Evolutionary conservation across 2,888 invertebrate genomes (phyloP).

Genomic region (Dryococelus australis): DNA sequence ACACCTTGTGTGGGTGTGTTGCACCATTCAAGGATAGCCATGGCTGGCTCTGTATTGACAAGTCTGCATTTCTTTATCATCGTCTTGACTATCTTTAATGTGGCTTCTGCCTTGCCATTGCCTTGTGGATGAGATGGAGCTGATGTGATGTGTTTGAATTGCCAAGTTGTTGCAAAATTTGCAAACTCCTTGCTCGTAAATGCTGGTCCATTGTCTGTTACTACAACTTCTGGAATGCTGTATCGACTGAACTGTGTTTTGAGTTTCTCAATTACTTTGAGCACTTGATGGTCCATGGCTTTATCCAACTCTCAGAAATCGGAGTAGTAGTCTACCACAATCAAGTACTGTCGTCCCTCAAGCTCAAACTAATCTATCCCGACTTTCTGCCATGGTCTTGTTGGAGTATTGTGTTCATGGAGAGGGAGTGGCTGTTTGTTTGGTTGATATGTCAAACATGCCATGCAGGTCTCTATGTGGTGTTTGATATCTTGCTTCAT

Average conservation of each 20-base stretch:
- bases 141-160: neutral
- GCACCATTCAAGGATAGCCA: neutral
- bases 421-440: neutral
- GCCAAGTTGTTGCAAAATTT: neutral
- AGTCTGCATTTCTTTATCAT: neutral
- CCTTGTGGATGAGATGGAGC: neutral
- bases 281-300: neutral
- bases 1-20: constrained; percentile 7
- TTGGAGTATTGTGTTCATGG: neutral
- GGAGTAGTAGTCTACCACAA: neutral
- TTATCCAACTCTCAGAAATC: neutral
- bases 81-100: neutral
- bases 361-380: neutral
- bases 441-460: neutral
- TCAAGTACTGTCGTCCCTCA: neutral
- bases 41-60: neutral
- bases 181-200: neutral
- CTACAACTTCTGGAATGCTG: neutral
- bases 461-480: neutral
- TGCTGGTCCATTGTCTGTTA: constrained; percentile 11
- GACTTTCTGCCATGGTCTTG: neutral
- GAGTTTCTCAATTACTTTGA: neutral
- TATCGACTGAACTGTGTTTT: neutral
- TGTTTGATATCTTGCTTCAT: neutral
- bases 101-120: neutral